These are phyloP conservation scores for Pantherophis vulpinus DNA, from an alignment of 2,797 vertebrate genomes.

Conservation along the genomic window DNA sequence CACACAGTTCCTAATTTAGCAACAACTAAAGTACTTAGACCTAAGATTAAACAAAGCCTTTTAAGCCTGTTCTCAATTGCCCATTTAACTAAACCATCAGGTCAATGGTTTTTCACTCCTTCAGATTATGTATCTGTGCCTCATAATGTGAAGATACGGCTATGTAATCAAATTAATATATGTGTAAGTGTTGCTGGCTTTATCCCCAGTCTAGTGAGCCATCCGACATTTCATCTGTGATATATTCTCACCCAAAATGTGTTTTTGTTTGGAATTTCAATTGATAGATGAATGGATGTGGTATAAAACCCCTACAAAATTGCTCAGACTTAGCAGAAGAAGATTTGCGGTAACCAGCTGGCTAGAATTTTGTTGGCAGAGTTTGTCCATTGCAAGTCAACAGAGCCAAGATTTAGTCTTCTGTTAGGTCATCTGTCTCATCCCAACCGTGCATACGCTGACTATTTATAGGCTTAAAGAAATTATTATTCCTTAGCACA, in stretches of 20 bases:
- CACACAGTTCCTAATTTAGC: neutral
- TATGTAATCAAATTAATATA: constrained; percentile 47
- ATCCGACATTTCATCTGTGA: constrained; percentile 60
- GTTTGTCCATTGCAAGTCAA: constrained; percentile 60
- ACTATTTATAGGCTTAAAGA: constrained; percentile 69
- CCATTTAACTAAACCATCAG: constrained; percentile 46
- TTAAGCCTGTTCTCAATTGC: constrained; percentile 43
- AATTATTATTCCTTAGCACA: constrained; percentile 63
- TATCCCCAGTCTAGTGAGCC: constrained; percentile 39
- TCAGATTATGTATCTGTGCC: constrained; percentile 46
- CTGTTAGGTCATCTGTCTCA: constrained; percentile 72
- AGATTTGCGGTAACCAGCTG: constrained; percentile 67
- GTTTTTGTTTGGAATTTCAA: constrained; percentile 61
- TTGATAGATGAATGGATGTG: constrained; percentile 58
- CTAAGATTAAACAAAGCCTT: constrained; percentile 40
- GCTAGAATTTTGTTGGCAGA: constrained; percentile 68
- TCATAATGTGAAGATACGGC: constrained; percentile 47
- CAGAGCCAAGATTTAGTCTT: constrained; percentile 68
- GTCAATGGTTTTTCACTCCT: constrained; percentile 1
- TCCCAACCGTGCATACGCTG: constrained; percentile 61
- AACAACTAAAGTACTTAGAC: constrained; percentile 35
- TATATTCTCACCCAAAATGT: constrained; percentile 65
- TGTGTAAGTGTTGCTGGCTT: constrained; percentile 60
- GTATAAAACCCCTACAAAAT: constrained; percentile 57
- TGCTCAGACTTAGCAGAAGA: constrained; percentile 63